Base-by-base conservation (phyloP, 2,888 invertebrate genomes). In the Metellina segmentata region DNA sequence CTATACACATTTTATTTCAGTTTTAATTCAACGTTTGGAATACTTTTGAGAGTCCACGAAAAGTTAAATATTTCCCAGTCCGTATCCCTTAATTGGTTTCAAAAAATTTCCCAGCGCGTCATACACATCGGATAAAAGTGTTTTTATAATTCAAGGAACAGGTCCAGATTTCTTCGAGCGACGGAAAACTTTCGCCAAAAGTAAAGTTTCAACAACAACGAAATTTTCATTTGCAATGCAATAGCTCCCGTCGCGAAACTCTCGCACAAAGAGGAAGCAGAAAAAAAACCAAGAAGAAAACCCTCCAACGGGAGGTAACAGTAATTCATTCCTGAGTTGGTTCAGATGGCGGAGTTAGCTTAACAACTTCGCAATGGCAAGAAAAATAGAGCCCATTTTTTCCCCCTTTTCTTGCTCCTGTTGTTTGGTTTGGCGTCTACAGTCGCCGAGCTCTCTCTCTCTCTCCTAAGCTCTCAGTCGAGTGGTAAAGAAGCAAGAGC, bases 311-410 rank as follows among this genome's bases (percentile, higher is more conserved):
- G 61, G 16, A 79, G 53, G 61, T 79, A 34, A 61, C 34, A 69
- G 81, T 51, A 71, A 70, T 71, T 82, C 71, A 71, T 71, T 71
- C 81, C n/a, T 82, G 51, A 82, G 81, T 82, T 71, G 49, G 19
- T 19, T 71, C 51, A 71, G 81, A 82, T 71, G 70, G 81, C 16
- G 19, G 34, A 71, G 71, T 82, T 82, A 82, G 51, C 71, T 71
- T 82, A 71, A 82, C 71, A 51, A 48, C 71, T 71, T 51, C 71
- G 48, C 71, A 51, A 82, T 70, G 49, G 51, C 69, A 82, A 82
- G 71, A 82, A 51, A 70, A 71, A 71, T 51, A 49, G 71, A 71
- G 70, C 13, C n/a, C 69, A 70, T 71, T 71, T 82, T 82, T 82
- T 49, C 20, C 19, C n/a, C 13, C 49, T 51, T 6, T 19, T 16